Base-by-base conservation (phyloP, 2,797 vertebrate species). In the Toxotes lorentzi region DNA sequence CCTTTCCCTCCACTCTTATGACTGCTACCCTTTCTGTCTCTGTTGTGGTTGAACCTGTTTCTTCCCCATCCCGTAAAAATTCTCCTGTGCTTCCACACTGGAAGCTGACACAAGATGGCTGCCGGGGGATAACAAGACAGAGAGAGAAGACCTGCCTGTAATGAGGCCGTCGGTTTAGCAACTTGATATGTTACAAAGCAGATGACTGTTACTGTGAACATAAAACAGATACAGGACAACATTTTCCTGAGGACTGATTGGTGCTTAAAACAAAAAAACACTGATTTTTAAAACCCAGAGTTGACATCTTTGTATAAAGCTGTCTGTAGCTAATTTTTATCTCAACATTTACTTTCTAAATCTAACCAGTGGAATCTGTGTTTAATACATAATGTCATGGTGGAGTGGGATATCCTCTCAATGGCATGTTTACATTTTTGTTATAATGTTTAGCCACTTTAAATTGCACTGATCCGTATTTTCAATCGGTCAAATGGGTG, bases 61-160 rank as follows among this genome's bases (percentile, higher is more conserved):
- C 54, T 61, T 73, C 21, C 84, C 43, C 48, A 61, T 68, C 82
- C 41, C 68, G 30, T 47, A 59, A 81, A 62, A 66, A 34, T 47
- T 53, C 59, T 64, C 14, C 51, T 70, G 32, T 67, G 24, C 45
- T 67, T 73, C 68, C 30, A 50, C 38, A 11, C 23, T 70, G 67
- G 54, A 47, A 38, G 21, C 64, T 43, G 66, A 79, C 53, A 81
- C 76, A 86, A 86, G 61, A 86, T 83, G 78, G 71, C 78, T 77
- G 70, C 70, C 23, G 17, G 66, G 12, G n/a, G 40, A 57, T 40
- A 40, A 61, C 8, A 23, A 76, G 35, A 41, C 34, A 32, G 10
- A 30, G 4, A 65, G 41, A 2, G 5, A 16, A 72, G 23, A 64
- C 58, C 27, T 21, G 16, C 51, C 35, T 13, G 32, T 9, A 58